phyloP scores from a whole-genome alignment of 1,140 invertebrate genomes.

The Dendroctonus valens region DNA sequence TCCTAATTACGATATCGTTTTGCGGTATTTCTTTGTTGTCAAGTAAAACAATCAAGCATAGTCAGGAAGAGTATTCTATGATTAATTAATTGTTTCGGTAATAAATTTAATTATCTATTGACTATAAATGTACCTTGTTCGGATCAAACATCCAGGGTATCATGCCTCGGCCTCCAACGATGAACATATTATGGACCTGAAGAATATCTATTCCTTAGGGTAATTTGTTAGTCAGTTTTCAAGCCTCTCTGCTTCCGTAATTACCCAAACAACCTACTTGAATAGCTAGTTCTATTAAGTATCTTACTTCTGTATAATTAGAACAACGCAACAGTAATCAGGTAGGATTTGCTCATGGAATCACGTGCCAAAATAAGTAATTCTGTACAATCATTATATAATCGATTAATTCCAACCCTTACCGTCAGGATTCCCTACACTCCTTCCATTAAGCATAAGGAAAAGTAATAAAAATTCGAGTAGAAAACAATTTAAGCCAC shows the following conservation, averaged over 20 bases:
- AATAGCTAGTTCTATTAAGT: too few species aligned
- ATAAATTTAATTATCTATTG: background rate
- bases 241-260: too few species aligned
- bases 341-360: too few species aligned
- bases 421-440: background rate
- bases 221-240: too few species aligned
- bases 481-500: conserved; percentile 21
- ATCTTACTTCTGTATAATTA: too few species aligned
- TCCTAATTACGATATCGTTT: conserved; percentile 9
- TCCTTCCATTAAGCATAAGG: conserved; percentile 7
- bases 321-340: too few species aligned
- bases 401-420: background rate
- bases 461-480: conserved; percentile 24
- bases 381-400: background rate
- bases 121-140: background rate
- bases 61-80: conserved; percentile 6
- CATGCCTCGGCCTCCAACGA: background rate
- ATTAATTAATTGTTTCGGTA: conserved; percentile 4
- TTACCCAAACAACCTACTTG: too few species aligned
- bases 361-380: too few species aligned
- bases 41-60: conserved; percentile 10
- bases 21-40: conserved; percentile 8
- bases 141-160: background rate
- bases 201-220: too few species aligned
- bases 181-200: background rate